Percentiles rank a stretch among this genome's conserved stretches.
Conservation (phyloP, 37 sponge, comb jelly and placozoan species). For the Oscarella lobularis region DNA sequence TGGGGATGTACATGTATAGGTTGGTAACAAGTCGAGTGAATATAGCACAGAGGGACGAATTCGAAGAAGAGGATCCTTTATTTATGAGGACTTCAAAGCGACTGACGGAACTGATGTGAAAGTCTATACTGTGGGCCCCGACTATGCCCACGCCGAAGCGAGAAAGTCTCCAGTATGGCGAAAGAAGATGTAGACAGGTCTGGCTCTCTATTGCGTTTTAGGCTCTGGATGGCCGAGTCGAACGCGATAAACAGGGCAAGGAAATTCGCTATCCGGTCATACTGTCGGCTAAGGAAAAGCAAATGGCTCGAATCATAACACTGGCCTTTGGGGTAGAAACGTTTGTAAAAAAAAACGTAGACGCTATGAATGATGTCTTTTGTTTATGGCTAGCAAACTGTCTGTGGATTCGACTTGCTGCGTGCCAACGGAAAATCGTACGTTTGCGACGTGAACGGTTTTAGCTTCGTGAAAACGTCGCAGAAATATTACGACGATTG, state of each 20-base stretch:
- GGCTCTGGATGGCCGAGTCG: constrained; percentile 93
- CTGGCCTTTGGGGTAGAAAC: constrained; percentile 72
- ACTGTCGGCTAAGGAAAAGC: constrained; percentile 80
- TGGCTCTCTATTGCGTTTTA: constrained; percentile 10
- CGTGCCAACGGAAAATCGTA: constrained; percentile 86
- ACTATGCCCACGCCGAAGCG: constrained; percentile 96
- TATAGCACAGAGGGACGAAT: constrained; percentile 51
- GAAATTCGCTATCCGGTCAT: constrained; percentile 87
- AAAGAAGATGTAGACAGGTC: not conserved
- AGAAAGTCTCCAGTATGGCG: constrained; percentile 92
- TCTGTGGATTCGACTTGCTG: constrained; percentile 94
- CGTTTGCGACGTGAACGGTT: constrained; percentile 97
- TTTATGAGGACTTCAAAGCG: constrained; percentile 91
- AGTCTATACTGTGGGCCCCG: constrained; percentile 86
- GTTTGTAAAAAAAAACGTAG: not conserved
- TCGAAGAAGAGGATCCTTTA: constrained; percentile 63
- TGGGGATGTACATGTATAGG: constrained; percentile 15
- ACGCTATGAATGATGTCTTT: not conserved
- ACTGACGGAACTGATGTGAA: constrained; percentile 93
- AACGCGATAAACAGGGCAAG: constrained; percentile 74
- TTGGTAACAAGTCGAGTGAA: constrained; percentile 56
- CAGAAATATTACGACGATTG: constrained; percentile 92
- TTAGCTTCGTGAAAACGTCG: constrained; percentile 93
- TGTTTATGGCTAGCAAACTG: constrained; percentile 62
- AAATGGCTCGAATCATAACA: constrained; percentile 74